Base-by-base conservation (phyloP, 2,113 vertebrate genomes). In the Oxyura jamaicensis region DNA sequence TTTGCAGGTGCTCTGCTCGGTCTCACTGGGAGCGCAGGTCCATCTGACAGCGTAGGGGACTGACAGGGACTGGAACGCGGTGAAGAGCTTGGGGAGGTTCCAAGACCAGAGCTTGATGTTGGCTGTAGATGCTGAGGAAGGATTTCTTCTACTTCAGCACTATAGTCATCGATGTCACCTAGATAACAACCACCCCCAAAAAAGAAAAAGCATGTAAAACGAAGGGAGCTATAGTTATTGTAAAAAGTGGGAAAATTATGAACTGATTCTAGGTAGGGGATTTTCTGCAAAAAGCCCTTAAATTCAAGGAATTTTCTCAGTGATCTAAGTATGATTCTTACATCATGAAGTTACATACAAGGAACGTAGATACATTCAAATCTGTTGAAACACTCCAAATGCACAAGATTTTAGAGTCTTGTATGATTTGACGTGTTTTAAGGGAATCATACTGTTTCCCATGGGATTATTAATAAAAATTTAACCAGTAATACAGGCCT, bases 121-220 rank as follows among this genome's bases (percentile, higher is more conserved):
- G 98, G 99, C 97, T 99, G 99, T 10, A 99, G 97, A 94, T 99
- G 99, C 97, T 99, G 99, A 33, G 99, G 99, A 68, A 99, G 98
- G 62, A 99, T 98, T 83, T 99, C 99, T 89, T 99, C 99, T 29
- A 99, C 98, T 96, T 99, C 99, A 19, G 98, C 97, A 73, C 97
- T 98, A 5, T 98, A 98, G 85, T 99, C 99, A 42, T 99, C 99
- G 4, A 99, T 97, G 10, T 99, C 99, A 72, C 99, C 99, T 99
- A 72, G 39, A 82, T 14, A n/a, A 83, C 23, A 81, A 95, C 35
- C 80, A 23, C 16, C 35, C 44, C 52, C 76, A 11, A 48, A 65
- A 60, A 91, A 52, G 15, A 89, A 73, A 77, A 79, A 56, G 5
- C 26, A 56, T 3, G 3, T 67, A 16, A 48, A 76, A 69, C 41